Evolutionary conservation across 1,140 invertebrate genomes (phyloP), one percentile per base, ranked within the genome.

Genomic region (Diorhabda elongata): DNA sequence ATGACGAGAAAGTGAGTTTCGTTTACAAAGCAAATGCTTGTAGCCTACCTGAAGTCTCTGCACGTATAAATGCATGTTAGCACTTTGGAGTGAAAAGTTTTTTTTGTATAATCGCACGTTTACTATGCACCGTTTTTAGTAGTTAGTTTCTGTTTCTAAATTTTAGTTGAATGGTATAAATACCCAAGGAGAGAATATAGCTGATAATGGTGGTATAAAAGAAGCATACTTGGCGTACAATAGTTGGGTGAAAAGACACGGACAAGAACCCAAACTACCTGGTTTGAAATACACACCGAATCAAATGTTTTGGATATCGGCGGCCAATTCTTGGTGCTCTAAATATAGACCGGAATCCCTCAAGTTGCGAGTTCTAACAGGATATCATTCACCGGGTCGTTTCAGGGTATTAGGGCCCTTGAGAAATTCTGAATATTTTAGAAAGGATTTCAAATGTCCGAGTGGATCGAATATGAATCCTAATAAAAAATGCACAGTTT

Each of bases 351-450:
- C 88, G 60, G 92, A 95, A 83, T 85, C 90, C 2, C 82, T 91
- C 45, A 90, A 89, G 74, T 83, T 92, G 67, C 84, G 89, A 43
- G 90, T 94, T 70, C 88, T 90, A 3, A 92, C 91, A 60, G 87
- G 92, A 64, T 85, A 87, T 69, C 92, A 94, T 78, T 92, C 92
- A 26, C 92, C 92, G 0, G 89, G 89, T 42, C 85, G 89, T 67
- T 95, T 91, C 85, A 89, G 95, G 47, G 93, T 98, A 0, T 84
- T 92, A 58, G 95, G 96, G 4, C 92, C 95, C 0, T 81, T 98
- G 11, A 93, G 93, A 45, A 98, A 98, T 80, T 91, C 93, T 83
- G 85, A 89, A 61, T 91, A 96, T 66, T 98, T 98, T 82, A 84
- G 92, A 1, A 81, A 85, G 66, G 94, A 96, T 80, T 98, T 96